phyloP scores from a whole-genome alignment of 35 echinoderm and acorn worm species.

The Apostichopus californicus region DNA sequence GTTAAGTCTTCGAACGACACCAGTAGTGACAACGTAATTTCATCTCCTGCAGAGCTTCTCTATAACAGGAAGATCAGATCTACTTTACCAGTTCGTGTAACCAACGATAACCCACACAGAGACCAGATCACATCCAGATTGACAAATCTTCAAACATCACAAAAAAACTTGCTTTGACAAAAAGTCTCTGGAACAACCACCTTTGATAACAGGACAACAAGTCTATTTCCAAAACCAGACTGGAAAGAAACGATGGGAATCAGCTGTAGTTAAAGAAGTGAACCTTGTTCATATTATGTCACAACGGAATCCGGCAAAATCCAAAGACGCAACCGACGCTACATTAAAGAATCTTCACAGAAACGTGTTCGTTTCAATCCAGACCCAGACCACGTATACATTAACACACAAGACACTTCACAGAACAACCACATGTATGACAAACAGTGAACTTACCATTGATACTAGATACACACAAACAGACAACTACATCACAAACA shows the following conservation, averaged over 20 bases:
- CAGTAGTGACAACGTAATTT: not conserved
- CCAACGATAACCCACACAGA: conserved; percentile 9
- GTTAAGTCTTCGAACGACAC: not conserved
- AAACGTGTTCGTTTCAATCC: not conserved
- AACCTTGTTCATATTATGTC: conserved; percentile 34
- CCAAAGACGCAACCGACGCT: conserved; percentile 8
- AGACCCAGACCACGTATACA: not conserved
- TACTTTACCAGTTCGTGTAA: conserved; percentile 27
- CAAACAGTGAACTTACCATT: not conserved
- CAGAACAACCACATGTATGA: not conserved
- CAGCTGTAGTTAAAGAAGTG: not conserved
- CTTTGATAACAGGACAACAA: conserved; percentile 21
- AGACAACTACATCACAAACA: too few species aligned
- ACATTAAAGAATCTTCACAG: not conserved
- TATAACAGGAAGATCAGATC: conserved; percentile 36
- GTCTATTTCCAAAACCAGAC: conserved; percentile 32
- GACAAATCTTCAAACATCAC: not conserved
- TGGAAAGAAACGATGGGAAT: conserved; percentile 26
- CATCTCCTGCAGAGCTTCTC: conserved; percentile 55
- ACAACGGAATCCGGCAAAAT: not conserved
- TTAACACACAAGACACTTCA: not conserved
- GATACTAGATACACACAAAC: too few species aligned
- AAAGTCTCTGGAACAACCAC: not conserved
- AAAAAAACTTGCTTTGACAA: not conserved
- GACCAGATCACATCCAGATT: not conserved